Evolutionary conservation across 2,888 invertebrate genomes (phyloP), one percentile per base, ranked within the genome.

Genomic region (Theretra japonica): DNA sequence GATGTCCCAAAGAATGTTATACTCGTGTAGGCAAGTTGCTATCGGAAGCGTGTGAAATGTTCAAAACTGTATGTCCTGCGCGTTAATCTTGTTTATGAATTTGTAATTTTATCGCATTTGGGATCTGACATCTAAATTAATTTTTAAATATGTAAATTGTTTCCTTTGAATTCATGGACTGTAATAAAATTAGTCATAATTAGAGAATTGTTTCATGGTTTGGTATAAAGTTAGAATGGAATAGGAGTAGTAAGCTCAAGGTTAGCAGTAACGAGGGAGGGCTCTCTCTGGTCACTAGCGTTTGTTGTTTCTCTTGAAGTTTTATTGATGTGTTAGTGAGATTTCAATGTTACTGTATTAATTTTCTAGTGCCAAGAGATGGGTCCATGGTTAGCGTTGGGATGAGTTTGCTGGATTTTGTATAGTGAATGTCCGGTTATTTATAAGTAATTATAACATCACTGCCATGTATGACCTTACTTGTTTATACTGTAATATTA

Each of bases 381-480:
- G 77, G 74, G 79, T 75, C 76, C 72, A 73, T 74, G 78, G 76
- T 77, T 79, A 76, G 77, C 65, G 75, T 80, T 74, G 81, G 77
- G 86, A 17, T 65, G 86, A 81, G 81, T 85, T 83, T 83, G 83
- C 85, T 83, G 85, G 86, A 82, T 82, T 82, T 84, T 89, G 89
- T 90, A 88, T 86, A 89, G 88, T 83, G 86, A 88, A 87, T 87
- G 88, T 62, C 85, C 84, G 87, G 88, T 89, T 84, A 88, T 86
- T 88, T 88, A 82, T 92, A 92, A 91, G 88, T 91, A 92, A 88
- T 86, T 82, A 84, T 88, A 90, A 91, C 93, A 93, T 92, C 94
- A 94, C 94, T 94, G 94, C 94, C 94, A 94, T 94, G 88, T 94
- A 93, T 90, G 93, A 93, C 93, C 93, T 93, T 94, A 94, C 92